Conservation (phyloP, 23 tunicate genomes). For the Ciona savignyi region DNA sequence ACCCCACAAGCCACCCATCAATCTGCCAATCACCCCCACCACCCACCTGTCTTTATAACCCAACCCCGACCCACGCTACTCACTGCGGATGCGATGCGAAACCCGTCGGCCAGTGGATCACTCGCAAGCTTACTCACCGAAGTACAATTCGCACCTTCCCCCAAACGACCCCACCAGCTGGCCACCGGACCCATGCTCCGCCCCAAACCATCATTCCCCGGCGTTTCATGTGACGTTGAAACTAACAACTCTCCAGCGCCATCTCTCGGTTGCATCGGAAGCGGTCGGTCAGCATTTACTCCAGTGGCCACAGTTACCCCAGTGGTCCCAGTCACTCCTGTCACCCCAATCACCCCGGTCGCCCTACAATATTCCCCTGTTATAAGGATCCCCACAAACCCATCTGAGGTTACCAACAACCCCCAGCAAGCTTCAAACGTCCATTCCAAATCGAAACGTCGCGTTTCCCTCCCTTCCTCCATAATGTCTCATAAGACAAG, state of each 20-base stretch:
- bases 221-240: background rate
- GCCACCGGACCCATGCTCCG: background rate
- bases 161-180: background rate
- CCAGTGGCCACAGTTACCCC: background rate
- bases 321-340: too few species aligned
- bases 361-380: too few species aligned
- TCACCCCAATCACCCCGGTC: background rate
- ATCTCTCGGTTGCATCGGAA: background rate
- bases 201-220: background rate
- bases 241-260: background rate
- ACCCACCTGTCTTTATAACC: too few species aligned
- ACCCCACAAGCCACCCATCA: background rate
- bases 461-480: background rate
- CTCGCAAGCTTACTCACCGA: background rate
- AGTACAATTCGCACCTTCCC: background rate
- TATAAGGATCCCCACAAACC: too few species aligned
- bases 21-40: too few species aligned
- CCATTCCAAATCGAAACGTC: background rate
- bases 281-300: background rate
- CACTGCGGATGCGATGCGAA: too few species aligned
- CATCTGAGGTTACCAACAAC: background rate
- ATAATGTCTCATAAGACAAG: background rate
- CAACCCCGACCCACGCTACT: too few species aligned
- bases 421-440: background rate
- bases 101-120: background rate